Base-by-base conservation (phyloP, 2,113 vertebrate genomes). In the Connochaetes taurinus region DNA sequence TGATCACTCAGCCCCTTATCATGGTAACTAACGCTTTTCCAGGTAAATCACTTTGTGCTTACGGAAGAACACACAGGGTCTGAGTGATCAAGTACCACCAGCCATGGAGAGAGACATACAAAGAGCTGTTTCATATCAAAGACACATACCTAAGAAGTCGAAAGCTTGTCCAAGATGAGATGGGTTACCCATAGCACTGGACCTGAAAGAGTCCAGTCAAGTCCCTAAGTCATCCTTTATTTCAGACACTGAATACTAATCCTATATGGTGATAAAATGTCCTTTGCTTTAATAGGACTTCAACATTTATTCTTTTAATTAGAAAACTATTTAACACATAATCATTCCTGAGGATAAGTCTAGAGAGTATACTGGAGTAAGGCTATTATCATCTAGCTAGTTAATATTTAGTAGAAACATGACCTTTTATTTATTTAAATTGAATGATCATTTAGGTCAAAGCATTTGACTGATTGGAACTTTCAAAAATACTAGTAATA, bases 381-480 rank as follows among this genome's bases (percentile, higher is more conserved):
- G 31, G 31, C 29, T 87, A 17, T 81, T 86, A 64, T 15, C 50
- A 52, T 89, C n/a, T 87, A 47, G 5, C 87, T 96, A 91, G 23
- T 82, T 92, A 86, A 47, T 83, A 60, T n/a, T 57, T 47, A 64
- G 55, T 67, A 43, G 55, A 92, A 94, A 90, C 50, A 78, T 92
- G 50, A 43, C 23, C 45, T 50, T 76, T 76, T 88, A 21, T 89
- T 96, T 93, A 21, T 50, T 64, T 93, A 76, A 91, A 57, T 85
- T 83, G 50, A 87, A 3, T 91, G 83, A 94, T 94, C 23, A 81
- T 91, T 74, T 95, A 95, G n/a, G 29, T 86, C 40, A 97, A 85
- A 40, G 74, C 33, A 43, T 90, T n/a, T 97, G 40, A 78, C 31
- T 83, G 25, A 52, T 7, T 7, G 57, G 47, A 94, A 16, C 40